Percentiles rank a stretch among this genome's conserved stretches.
Evolutionary conservation across 2,113 vertebrate species (phyloP).

Genomic region (Ondatra zibethicus): DNA sequence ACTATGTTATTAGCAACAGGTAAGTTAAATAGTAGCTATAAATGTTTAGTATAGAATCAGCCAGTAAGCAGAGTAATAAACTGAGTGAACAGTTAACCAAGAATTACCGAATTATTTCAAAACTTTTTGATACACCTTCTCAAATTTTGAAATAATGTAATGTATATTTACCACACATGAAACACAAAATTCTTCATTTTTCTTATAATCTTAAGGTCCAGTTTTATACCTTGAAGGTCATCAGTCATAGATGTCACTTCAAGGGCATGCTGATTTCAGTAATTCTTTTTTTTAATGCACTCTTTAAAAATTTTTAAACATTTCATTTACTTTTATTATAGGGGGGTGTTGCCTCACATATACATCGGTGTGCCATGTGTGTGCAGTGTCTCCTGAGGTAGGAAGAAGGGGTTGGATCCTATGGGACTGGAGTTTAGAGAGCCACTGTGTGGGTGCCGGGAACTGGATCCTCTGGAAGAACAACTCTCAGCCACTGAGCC

Average conservation of each 20-base stretch:
- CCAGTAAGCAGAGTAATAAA: slow-evolving; percentile 48
- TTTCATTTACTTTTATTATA: not conserved
- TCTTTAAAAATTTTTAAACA: not conserved
- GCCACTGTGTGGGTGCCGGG: not conserved
- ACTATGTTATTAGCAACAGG: slow-evolving; percentile 62
- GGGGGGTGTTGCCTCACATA: not conserved
- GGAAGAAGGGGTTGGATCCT: not conserved
- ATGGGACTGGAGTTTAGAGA: not conserved
- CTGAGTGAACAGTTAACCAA: slow-evolving; percentile 20
- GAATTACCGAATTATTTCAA: slow-evolving; percentile 51
- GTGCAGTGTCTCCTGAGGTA: not conserved
- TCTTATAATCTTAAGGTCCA: not conserved
- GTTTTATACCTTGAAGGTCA: not conserved
- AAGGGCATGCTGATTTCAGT: not conserved
- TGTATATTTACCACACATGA: not conserved
- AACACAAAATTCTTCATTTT: not conserved
- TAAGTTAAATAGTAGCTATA: slow-evolving; percentile 52
- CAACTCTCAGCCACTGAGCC: not conserved
- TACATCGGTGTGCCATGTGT: not conserved
- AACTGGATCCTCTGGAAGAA: not conserved
- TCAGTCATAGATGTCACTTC: not conserved
- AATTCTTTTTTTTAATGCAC: not conserved
- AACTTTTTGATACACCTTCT: not conserved
- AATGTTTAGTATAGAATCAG: slow-evolving; percentile 60
- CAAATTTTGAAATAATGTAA: not conserved